Evolutionary conservation across 1,140 invertebrate species (phyloP).

Genomic region (Eufriesea mexicana): DNA sequence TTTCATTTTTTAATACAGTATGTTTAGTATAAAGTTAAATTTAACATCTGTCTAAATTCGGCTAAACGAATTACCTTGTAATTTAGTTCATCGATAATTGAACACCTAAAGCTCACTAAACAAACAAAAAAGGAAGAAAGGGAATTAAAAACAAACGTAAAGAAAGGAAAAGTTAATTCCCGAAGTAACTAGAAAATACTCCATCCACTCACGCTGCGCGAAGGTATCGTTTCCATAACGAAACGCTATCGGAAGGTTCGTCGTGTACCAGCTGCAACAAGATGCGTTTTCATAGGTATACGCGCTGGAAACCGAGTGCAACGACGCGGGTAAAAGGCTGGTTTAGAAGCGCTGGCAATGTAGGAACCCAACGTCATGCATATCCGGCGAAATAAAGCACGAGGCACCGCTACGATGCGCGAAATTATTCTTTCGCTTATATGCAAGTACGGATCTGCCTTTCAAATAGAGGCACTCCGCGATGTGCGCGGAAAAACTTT

Average conservation of each 20-base stretch:
- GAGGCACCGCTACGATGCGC: slow-evolving; percentile 13
- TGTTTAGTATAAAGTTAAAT: too few relatives aligned
- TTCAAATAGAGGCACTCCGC: slow-evolving; percentile 61
- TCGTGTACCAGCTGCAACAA: not conserved
- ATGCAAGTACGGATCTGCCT: slow-evolving; percentile 62
- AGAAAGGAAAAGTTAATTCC: not conserved
- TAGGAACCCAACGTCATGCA: not conserved
- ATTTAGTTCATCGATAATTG: too few relatives aligned
- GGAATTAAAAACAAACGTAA: too few relatives aligned
- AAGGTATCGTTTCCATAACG: not conserved
- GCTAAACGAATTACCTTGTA: too few relatives aligned
- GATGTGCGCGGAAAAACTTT: slow-evolving; percentile 60
- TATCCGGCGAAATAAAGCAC: slow-evolving; percentile 25
- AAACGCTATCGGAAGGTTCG: not conserved
- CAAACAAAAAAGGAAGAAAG: too few relatives aligned
- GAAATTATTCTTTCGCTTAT: slow-evolving; percentile 64
- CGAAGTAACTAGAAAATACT: not conserved
- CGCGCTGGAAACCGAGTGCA: not conserved
- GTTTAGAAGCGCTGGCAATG: not conserved
- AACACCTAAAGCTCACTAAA: too few relatives aligned
- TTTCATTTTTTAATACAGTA: too few relatives aligned
- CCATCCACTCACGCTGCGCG: too few relatives aligned
- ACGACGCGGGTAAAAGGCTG: slow-evolving; percentile 15
- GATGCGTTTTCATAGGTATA: not conserved
- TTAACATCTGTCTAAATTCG: too few relatives aligned